Evolutionary conservation across 2,113 vertebrate genomes (phyloP).

Genomic region (Eclectus roratus): DNA sequence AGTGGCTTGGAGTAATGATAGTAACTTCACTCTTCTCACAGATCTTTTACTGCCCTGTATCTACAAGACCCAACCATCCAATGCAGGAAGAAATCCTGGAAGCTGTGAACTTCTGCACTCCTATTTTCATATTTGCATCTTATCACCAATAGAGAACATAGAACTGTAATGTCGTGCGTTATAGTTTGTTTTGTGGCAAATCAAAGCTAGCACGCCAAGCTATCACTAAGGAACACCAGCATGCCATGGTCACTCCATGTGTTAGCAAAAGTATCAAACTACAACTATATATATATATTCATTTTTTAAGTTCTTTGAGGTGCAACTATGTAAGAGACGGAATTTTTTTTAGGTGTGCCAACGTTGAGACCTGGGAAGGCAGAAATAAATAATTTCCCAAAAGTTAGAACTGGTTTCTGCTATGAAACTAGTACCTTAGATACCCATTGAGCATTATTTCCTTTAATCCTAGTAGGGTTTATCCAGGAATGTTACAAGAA

Average conservation of each 20-base stretch:
- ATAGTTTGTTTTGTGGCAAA: neutral
- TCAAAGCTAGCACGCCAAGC: neutral
- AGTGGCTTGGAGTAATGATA: neutral
- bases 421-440: neutral
- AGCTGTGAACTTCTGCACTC: neutral
- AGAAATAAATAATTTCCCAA: neutral
- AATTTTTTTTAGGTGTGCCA: neutral
- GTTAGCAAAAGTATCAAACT: neutral
- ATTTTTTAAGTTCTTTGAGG: neutral
- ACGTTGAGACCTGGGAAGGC: neutral
- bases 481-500: neutral
- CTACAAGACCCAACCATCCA: neutral
- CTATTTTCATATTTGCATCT: neutral
- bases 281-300: neutral
- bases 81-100: neutral
- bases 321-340: neutral
- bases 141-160: neutral
- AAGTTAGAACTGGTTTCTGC: neutral
- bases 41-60: neutral
- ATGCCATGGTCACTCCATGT: neutral
- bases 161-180: neutral
- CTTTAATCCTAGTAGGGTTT: neutral
- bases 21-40: neutral
- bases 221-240: accelerated
- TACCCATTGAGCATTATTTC: neutral